Evolutionary conservation across 1,140 invertebrate genomes (phyloP).

Genomic region (Reticulitermes speratus): DNA sequence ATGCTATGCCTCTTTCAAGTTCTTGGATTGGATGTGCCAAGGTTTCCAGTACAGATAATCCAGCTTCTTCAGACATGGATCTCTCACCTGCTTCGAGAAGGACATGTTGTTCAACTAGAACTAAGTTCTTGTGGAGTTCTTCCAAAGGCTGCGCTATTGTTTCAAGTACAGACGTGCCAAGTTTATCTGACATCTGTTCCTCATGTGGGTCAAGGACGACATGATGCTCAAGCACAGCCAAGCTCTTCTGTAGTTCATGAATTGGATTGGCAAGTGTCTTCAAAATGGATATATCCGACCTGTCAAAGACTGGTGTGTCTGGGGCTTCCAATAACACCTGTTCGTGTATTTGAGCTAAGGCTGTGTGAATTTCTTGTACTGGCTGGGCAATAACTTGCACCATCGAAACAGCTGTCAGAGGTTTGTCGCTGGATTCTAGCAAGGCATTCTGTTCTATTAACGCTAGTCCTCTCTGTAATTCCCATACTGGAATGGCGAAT

Average conservation of each 20-base stretch:
- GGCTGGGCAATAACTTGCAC: neutral
- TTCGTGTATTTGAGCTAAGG: neutral
- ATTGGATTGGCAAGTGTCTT: neutral
- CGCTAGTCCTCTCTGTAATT: neutral
- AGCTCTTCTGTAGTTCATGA: neutral
- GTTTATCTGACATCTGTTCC: neutral
- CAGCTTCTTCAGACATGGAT: neutral
- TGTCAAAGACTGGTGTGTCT: neutral
- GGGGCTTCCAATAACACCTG: neutral
- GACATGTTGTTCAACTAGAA: neutral
- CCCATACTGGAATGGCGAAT: neutral
- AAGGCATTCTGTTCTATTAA: neutral
- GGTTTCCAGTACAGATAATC: neutral
- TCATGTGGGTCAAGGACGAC: neutral
- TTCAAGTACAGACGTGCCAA: neutral
- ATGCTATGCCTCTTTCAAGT: conserved; percentile 38
- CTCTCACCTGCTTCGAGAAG: neutral
- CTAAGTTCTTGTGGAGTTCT: neutral
- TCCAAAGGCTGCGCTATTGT: neutral
- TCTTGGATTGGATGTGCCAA: conserved; percentile 36
- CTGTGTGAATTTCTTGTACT: neutral
- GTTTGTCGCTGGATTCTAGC: neutral
- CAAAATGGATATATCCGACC: neutral
- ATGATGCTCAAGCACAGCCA: neutral
- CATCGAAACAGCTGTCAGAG: neutral